Evolutionary conservation across 2,888 invertebrate genomes (phyloP).

Genomic region (Agriopis aurantiaria): DNA sequence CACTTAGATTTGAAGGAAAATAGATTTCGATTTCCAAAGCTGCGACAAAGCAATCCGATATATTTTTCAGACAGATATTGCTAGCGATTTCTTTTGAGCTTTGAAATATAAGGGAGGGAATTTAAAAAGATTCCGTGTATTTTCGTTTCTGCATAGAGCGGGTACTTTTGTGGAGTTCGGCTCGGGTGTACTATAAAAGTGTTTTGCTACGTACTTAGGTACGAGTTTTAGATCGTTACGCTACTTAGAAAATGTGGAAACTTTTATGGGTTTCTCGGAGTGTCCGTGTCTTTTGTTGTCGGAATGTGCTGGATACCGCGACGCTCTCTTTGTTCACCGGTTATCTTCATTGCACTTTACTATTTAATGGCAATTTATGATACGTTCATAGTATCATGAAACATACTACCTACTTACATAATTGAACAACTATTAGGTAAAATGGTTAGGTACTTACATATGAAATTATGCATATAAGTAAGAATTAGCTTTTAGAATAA

Average conservation of each 20-base stretch:
- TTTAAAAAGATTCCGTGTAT: constrained; percentile 76
- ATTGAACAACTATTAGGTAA: background rate
- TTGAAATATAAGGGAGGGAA: constrained; percentile 85
- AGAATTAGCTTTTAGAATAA: too few relatives aligned
- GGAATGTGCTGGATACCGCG: constrained; percentile 19
- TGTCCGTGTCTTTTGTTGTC: constrained; percentile 42
- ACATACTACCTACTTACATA: background rate
- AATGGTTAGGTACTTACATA: background rate
- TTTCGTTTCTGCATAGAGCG: constrained; percentile 64
- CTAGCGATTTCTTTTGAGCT: constrained; percentile 87
- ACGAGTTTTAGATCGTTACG: constrained; percentile 43
- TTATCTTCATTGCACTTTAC: constrained; percentile 4
- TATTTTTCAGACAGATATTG: constrained; percentile 87
- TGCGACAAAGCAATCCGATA: constrained; percentile 87
- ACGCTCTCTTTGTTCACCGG: constrained; percentile 5
- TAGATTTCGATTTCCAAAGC: constrained; percentile 87
- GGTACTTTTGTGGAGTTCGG: constrained; percentile 46
- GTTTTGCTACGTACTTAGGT: constrained; percentile 47
- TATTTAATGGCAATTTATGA: background rate
- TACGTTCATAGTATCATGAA: background rate
- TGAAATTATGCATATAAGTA: too few relatives aligned
- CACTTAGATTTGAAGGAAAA: constrained; percentile 87
- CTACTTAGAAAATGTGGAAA: constrained; percentile 48
- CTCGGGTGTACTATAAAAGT: constrained; percentile 49
- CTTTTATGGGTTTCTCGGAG: constrained; percentile 45